phyloP scores from a whole-genome alignment of 2,797 vertebrate genomes.

The Malurus splendens region DNA sequence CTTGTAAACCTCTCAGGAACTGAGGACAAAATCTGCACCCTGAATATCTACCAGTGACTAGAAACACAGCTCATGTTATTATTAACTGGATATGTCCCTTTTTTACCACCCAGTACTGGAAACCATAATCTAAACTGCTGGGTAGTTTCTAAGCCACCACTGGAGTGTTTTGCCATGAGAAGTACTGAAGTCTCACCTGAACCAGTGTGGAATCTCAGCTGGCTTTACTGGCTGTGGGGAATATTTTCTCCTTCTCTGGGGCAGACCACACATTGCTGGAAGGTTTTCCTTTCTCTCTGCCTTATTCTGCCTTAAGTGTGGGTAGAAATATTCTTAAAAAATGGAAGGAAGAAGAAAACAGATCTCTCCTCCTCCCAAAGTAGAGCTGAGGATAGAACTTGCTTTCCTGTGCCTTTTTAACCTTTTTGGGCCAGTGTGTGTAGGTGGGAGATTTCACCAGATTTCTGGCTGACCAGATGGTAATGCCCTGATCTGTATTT shows the following conservation, averaged over 20 bases:
- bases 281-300: neutral
- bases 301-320: neutral
- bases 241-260: neutral
- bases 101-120: neutral
- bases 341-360: neutral
- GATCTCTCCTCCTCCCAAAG: neutral
- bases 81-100: neutral
- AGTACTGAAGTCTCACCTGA: neutral
- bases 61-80: neutral
- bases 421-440: neutral
- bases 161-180: neutral
- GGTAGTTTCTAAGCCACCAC: neutral
- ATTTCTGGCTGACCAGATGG: neutral
- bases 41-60: neutral
- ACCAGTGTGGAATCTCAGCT: accelerated
- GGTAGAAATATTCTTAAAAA: neutral
- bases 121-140: neutral
- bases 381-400: neutral
- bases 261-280: neutral
- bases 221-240: neutral
- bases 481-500: neutral
- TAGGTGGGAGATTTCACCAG: neutral
- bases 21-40: neutral
- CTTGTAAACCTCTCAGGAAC: neutral
- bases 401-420: neutral